These are phyloP conservation scores for Enteromius treurensis DNA, from an alignment of 2,797 vertebrate species.

Conservation along the genomic window DNA sequence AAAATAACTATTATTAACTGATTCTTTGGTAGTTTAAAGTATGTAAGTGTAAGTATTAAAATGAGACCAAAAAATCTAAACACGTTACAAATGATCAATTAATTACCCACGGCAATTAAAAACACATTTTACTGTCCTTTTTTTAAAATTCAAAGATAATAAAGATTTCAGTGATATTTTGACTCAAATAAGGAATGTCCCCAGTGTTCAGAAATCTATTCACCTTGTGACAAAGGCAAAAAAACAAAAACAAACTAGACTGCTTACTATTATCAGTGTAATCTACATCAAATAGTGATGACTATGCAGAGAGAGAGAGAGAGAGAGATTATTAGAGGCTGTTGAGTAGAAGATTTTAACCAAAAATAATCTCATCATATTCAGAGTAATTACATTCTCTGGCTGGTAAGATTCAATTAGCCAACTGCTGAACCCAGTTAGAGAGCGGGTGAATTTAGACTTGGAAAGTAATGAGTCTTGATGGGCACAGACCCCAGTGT, in stretches of 20 bases:
- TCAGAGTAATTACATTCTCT: constrained; percentile 49
- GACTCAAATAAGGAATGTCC: background rate
- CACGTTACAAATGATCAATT: no score
- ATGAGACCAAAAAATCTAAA: background rate
- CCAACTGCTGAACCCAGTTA: constrained; percentile 36
- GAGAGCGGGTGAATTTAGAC: constrained; percentile 30
- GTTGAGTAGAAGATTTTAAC: constrained; percentile 30
- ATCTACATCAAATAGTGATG: background rate
- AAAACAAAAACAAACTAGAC: background rate
- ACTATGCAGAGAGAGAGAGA: background rate
- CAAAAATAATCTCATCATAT: constrained; percentile 58
- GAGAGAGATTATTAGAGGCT: background rate
- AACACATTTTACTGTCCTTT: background rate
- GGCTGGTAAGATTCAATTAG: constrained; percentile 47
- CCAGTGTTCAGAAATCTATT: background rate
- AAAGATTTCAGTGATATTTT: background rate
- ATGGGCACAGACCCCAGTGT: constrained; percentile 21
- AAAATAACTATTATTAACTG: background rate
- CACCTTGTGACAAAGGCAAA: background rate
- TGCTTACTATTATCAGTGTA: background rate
- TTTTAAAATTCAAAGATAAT: background rate
- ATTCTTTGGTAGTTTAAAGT: background rate
- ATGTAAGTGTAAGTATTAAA: background rate
- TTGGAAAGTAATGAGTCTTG: constrained; percentile 34
- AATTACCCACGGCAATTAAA: background rate